Base-by-base conservation (phyloP, 2,888 invertebrate species). In the Cheilosia vernalis region DNA sequence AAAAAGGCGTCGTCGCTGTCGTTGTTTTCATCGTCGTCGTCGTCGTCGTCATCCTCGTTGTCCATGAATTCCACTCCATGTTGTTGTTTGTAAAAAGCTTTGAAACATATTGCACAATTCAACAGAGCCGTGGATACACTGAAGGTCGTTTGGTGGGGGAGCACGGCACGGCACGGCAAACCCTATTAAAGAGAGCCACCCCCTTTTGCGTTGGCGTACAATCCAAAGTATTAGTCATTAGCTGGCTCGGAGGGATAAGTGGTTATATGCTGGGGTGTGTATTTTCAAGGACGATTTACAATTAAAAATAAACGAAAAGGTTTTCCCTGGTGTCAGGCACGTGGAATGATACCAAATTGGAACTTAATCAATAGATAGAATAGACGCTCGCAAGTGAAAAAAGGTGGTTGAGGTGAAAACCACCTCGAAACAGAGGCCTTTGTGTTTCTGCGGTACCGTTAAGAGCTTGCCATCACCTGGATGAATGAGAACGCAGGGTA, bases 211-310 rank as follows among this genome's bases (percentile, higher is more conserved):
- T 80, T 84, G 74, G 74, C 74, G 53, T 63, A 66, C 30, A 30
- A 70, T 60, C 60, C 47, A 49, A 70, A 80, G 84, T 84, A 69
- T 80, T 80, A 84, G 84, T 84, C 84, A 84, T 84, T 84, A 84
- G 80, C 69, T 80, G 74, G 60, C 47, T 70, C 21, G 27, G 42
- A 49, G 40, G 58, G 58, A 7, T 6, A 42, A 44, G 17, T 53
- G 56, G 21, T 19, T 10, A 10, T 15, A 19, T 7, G 17, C 21
- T 51, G 21, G 7, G 21, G 7, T 42, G 66, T 51, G 60, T 33
- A 33, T 56, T 63, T 66, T 82, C 74, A 84, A 84, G 84, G 84
- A 76, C 80, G 58, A 83, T 64, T 9, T 74, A 37, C 53, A 63
- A 70, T 66, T 84, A 84, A 80, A 84, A 84, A 84, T 84, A 74